A percentile compares a stretch with the other conserved stretches of the same genome.
These are phyloP conservation scores for Numenius phaeopus DNA, from an alignment of 2,797 vertebrate genomes.

Conservation along the genomic window DNA sequence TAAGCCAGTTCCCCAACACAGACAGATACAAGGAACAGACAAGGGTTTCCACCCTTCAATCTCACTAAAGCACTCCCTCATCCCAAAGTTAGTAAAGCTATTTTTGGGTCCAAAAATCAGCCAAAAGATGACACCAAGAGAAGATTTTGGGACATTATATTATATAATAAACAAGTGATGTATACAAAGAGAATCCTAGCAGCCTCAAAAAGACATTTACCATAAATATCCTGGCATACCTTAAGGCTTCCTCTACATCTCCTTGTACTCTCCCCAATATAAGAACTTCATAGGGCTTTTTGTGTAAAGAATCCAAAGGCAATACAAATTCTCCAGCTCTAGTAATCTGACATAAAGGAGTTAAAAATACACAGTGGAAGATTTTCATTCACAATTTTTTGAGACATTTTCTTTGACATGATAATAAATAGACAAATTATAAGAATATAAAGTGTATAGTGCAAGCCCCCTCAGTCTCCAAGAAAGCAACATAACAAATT, in stretches of 20 bases:
- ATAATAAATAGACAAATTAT: background rate
- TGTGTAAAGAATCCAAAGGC: constrained; percentile 93
- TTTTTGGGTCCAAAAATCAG: background rate
- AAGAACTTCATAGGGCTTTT: constrained; percentile 95
- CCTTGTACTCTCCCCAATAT: constrained; percentile 85
- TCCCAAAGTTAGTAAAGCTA: background rate
- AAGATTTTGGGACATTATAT: background rate
- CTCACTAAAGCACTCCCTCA: background rate
- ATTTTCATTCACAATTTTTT: background rate
- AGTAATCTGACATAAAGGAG: constrained; percentile 86
- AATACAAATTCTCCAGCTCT: constrained; percentile 91
- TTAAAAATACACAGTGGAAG: background rate
- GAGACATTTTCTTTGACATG: background rate
- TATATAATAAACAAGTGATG: background rate
- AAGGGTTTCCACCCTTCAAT: background rate
- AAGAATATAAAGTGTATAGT: background rate
- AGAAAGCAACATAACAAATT: background rate
- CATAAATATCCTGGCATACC: constrained; percentile 63
- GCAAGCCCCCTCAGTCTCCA: background rate
- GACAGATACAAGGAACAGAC: background rate
- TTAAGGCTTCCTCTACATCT: constrained; percentile 42
- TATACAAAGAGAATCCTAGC: background rate
- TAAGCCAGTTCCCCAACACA: background rate
- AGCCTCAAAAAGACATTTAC: background rate
- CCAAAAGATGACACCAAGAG: background rate